Evolutionary conservation across 2,888 invertebrate species (phyloP).

Genomic region (Asteroscopus sphinx): DNA sequence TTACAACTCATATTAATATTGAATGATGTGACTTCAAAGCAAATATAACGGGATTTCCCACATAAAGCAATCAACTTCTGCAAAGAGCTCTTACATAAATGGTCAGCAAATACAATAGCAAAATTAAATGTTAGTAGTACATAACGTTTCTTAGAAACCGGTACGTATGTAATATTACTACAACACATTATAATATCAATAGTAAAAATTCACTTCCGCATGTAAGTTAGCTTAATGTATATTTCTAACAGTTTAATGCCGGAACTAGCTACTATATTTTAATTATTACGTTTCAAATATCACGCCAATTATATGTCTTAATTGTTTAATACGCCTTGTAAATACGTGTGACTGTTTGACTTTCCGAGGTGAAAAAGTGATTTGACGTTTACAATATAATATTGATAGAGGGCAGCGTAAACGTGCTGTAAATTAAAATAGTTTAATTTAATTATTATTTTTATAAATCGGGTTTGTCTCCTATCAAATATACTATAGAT

Average conservation of each 20-base stretch:
- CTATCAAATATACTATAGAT: no score
- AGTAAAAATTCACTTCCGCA: slow-evolving; percentile 43
- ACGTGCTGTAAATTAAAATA: no score
- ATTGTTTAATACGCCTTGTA: slow-evolving; percentile 36
- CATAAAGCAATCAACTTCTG: slow-evolving; percentile 33
- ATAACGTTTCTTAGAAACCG: slow-evolving; percentile 18
- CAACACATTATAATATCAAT: slow-evolving; percentile 17
- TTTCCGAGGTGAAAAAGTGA: slow-evolving; percentile 42
- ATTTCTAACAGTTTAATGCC: slow-evolving; percentile 38
- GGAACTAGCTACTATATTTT: slow-evolving; percentile 43
- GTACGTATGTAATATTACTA: slow-evolving; percentile 10
- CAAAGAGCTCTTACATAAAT: slow-evolving; percentile 29
- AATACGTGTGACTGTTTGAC: slow-evolving; percentile 21
- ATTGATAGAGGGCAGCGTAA: background rate
- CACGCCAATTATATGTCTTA: slow-evolving; percentile 23
- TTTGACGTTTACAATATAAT: slow-evolving; percentile 16
- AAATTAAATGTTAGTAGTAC: background rate
- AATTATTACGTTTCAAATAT: slow-evolving; percentile 38
- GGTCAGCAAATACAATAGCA: slow-evolving; percentile 5
- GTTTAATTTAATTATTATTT: no score
- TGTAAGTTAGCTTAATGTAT: slow-evolving; percentile 29
- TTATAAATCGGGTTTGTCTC: no score
- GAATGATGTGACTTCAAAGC: slow-evolving; percentile 14
- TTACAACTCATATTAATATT: slow-evolving; percentile 12
- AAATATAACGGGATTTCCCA: slow-evolving; percentile 19